These are phyloP conservation scores for Rhea americana DNA, from an alignment of 2,113 vertebrate genomes.

Conservation along the genomic window DNA sequence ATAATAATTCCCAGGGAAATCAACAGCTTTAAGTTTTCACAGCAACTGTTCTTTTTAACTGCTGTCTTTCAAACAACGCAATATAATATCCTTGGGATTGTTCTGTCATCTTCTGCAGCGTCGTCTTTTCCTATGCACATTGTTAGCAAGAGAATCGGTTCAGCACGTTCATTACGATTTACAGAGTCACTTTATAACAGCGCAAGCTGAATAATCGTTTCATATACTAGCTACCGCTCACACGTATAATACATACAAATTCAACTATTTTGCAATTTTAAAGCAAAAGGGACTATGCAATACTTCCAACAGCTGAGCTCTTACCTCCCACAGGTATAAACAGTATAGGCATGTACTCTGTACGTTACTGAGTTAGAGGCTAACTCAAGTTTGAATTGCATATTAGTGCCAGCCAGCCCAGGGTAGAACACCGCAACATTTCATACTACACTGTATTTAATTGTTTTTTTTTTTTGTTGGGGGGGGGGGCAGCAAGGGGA, in stretches of 20 bases:
- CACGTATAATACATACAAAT: background rate
- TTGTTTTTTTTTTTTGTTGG: background rate
- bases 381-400: background rate
- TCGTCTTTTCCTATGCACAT: background rate
- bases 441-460: background rate
- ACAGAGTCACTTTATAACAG: background rate
- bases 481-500: no score
- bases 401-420: background rate
- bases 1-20: background rate
- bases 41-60: background rate
- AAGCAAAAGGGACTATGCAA: background rate
- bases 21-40: background rate
- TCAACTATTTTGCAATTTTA: background rate
- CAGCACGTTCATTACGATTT: background rate
- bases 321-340: background rate
- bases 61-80: background rate
- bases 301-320: background rate
- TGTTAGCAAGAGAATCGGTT: background rate
- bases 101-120: background rate
- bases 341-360: rapidly evolving
- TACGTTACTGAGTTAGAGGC: rapidly evolving
- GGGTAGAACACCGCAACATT: background rate
- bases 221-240: background rate
- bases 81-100: background rate
- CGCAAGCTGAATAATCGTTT: background rate